These are phyloP conservation scores for Tapera naevia DNA, from an alignment of 2,797 vertebrate genomes.

Conservation along the genomic window DNA sequence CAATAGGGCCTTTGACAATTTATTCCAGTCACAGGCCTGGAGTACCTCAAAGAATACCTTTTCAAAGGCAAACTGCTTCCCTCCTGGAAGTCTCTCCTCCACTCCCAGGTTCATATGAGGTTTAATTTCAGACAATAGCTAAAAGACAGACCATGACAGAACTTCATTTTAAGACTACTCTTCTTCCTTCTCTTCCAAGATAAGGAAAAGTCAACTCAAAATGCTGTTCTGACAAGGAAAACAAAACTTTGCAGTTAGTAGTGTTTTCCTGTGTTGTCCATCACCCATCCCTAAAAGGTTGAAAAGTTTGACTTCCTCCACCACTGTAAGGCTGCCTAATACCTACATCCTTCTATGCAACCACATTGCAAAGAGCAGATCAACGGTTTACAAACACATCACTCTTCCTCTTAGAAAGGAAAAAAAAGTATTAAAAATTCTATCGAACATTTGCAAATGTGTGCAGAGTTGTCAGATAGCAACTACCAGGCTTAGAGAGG, in stretches of 20 bases:
- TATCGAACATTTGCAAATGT: not conserved
- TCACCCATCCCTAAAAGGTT: not conserved
- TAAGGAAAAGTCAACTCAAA: not conserved
- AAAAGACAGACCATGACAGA: not conserved
- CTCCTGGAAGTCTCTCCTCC: not conserved
- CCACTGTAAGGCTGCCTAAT: not conserved
- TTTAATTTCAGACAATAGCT: not conserved
- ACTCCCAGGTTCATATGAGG: not conserved
- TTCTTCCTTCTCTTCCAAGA: not conserved
- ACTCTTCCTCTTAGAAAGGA: not conserved
- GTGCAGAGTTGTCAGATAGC: conserved; percentile 10
- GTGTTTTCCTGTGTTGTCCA: not conserved
- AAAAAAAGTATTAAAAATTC: not conserved
- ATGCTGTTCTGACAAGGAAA: not conserved
- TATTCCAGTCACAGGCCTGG: not conserved
- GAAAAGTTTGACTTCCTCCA: not conserved
- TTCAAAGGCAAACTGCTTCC: not conserved
- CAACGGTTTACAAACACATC: not conserved
- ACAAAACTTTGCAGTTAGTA: not conserved
- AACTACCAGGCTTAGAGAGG: conserved; percentile 20
- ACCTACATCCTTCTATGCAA: not conserved
- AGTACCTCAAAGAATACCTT: not conserved
- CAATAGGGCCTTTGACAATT: not conserved
- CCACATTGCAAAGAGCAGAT: not conserved
- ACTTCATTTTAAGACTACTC: not conserved